Evolutionary conservation across 2,113 vertebrate genomes (phyloP).

Genomic region (Sceloporus undulatus): DNA sequence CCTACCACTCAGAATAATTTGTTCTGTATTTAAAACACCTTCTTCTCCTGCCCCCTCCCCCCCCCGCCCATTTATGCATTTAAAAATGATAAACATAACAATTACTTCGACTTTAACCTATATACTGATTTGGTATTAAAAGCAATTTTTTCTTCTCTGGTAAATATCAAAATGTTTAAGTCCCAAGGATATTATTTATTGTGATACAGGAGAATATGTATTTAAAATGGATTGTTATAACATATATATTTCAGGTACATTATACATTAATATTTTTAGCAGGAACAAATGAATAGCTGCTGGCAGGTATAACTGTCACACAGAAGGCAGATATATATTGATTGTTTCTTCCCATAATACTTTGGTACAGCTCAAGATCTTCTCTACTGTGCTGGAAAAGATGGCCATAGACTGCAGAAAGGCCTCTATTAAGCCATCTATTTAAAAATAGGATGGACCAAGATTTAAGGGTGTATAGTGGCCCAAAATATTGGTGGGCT

Average conservation of each 20-base stretch:
- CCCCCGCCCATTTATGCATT: slow-evolving; percentile 51
- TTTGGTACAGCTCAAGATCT: neutral
- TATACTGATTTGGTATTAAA: slow-evolving; percentile 57
- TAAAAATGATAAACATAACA: slow-evolving; percentile 70
- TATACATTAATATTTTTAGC: neutral
- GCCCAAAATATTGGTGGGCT: too few relatives aligned
- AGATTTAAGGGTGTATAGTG: too few relatives aligned
- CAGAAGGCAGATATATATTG: neutral
- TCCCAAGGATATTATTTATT: slow-evolving; percentile 52
- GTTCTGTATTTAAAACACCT: slow-evolving; percentile 70
- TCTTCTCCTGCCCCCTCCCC: neutral
- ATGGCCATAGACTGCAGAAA: too few relatives aligned
- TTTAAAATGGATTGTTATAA: slow-evolving; percentile 42
- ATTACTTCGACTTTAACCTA: slow-evolving; percentile 69
- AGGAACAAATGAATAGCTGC: neutral
- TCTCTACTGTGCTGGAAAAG: too few relatives aligned
- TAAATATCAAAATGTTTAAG: slow-evolving; percentile 65
- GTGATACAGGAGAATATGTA: slow-evolving; percentile 46
- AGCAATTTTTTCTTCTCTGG: neutral
- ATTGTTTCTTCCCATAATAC: neutral
- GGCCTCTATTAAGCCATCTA: too few relatives aligned
- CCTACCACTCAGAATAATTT: slow-evolving; percentile 70
- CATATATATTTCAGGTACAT: slow-evolving; percentile 42
- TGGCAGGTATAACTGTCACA: neutral
- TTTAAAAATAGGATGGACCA: too few relatives aligned